Evolutionary conservation across 2,797 vertebrate genomes (phyloP).

Genomic region (Saxicola maurus): DNA sequence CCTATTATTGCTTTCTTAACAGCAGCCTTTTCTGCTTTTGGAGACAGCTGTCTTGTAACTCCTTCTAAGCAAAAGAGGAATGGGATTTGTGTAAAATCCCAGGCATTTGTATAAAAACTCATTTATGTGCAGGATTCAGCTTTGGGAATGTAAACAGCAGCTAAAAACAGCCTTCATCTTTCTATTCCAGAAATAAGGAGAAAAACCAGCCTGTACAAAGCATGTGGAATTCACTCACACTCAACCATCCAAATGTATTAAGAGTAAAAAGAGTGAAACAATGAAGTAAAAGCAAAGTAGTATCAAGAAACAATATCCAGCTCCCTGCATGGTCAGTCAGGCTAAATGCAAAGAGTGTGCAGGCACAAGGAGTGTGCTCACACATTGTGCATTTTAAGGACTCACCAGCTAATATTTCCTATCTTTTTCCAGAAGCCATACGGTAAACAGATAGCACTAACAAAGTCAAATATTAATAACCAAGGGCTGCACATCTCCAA

Average conservation of each 20-base stretch:
- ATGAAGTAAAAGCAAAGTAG: not conserved
- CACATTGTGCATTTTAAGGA: constrained; percentile 40
- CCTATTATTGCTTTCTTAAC: constrained; percentile 28
- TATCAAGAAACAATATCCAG: not conserved
- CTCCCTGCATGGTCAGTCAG: not conserved
- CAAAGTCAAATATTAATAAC: constrained; percentile 85
- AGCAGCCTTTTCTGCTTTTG: constrained; percentile 21
- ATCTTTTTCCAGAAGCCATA: constrained; percentile 68
- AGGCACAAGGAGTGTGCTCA: not conserved
- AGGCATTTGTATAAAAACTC: not conserved
- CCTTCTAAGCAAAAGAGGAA: not conserved
- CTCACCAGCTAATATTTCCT: constrained; percentile 58
- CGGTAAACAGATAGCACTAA: constrained; percentile 79
- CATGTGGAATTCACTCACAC: not conserved
- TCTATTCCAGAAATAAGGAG: not conserved
- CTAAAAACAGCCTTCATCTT: not conserved
- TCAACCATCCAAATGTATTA: not conserved
- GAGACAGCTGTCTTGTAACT: constrained; percentile 5
- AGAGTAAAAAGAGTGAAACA: not conserved
- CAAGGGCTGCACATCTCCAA: constrained; percentile 75
- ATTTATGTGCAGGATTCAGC: constrained; percentile 25
- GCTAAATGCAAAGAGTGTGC: constrained; percentile 15
- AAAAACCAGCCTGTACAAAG: not conserved
- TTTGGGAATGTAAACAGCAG: constrained; percentile 10
- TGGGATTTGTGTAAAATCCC: constrained; percentile 19